Evolutionary conservation across 2,113 vertebrate genomes (phyloP).

Genomic region (Osmerus mordax): DNA sequence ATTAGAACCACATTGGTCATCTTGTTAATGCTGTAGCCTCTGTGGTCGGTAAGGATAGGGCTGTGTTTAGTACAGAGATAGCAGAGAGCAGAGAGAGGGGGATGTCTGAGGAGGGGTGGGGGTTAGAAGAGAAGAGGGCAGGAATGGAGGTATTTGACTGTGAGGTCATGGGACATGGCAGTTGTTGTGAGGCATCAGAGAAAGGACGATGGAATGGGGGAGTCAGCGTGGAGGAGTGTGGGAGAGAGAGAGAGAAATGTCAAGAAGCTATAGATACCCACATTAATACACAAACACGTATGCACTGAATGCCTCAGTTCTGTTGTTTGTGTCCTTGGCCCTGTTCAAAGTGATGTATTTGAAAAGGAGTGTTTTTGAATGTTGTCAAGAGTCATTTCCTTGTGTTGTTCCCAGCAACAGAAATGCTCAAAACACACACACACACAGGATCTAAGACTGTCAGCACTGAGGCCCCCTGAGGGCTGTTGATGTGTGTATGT

Average conservation of each 20-base stretch:
- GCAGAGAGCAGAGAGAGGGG: neutral
- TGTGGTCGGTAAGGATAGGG: neutral
- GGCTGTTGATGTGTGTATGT: conserved; percentile 5
- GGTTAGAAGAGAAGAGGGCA: too few species aligned
- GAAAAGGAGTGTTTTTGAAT: conserved; percentile 28
- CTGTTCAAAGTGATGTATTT: neutral
- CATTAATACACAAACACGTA: neutral
- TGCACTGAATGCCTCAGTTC: neutral
- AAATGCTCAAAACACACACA: neutral
- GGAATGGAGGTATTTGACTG: too few species aligned
- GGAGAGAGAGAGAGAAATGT: neutral
- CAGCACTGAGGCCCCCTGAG: conserved; percentile 18
- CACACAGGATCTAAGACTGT: conserved; percentile 13
- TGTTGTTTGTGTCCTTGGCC: conserved; percentile 21
- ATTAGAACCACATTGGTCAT: conserved; percentile 24
- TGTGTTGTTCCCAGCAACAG: conserved; percentile 19
- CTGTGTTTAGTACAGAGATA: too few species aligned
- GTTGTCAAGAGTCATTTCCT: conserved; percentile 22
- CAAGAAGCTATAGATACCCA: neutral
- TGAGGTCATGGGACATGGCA: conserved; percentile 8
- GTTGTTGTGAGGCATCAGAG: conserved; percentile 41
- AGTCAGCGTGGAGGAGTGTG: neutral
- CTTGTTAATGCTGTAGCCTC: neutral
- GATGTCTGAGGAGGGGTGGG: neutral
- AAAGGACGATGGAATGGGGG: conserved; percentile 20